phyloP scores from a whole-genome alignment of 2,888 invertebrate species.

The Trissolcus japonicus region DNA sequence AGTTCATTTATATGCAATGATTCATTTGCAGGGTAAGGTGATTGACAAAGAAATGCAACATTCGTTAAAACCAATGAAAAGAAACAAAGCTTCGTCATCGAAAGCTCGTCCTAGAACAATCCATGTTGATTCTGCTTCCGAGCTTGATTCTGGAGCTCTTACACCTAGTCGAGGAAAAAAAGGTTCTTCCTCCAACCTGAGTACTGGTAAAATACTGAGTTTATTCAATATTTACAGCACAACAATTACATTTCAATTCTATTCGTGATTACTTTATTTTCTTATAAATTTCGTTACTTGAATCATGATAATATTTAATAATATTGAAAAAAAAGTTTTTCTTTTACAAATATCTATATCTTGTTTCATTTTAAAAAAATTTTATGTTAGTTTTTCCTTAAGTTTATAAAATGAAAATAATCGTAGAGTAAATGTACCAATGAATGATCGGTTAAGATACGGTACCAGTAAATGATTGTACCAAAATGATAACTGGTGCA shows the following conservation, averaged over 20 bases:
- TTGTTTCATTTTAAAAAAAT: too few relatives aligned
- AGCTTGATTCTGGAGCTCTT: constrained; percentile 86
- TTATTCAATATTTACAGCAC: background rate
- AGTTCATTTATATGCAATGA: background rate
- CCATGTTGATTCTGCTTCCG: constrained; percentile 89
- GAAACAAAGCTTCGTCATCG: constrained; percentile 79
- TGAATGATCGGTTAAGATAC: too few relatives aligned
- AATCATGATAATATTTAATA: too few relatives aligned
- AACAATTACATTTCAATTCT: constrained; percentile 3
- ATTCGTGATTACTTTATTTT: too few relatives aligned
- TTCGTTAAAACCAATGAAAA: constrained; percentile 80
- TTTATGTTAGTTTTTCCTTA: too few relatives aligned
- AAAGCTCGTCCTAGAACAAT: constrained; percentile 93
- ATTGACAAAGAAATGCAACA: constrained; percentile 84
- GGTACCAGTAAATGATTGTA: too few relatives aligned
- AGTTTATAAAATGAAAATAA: too few relatives aligned
- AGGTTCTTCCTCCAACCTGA: constrained; percentile 87
- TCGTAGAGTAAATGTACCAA: too few relatives aligned
- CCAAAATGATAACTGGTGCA: too few relatives aligned
- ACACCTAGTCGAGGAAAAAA: constrained; percentile 85
- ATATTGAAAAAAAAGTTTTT: too few relatives aligned
- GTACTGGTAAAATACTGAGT: constrained; percentile 80
- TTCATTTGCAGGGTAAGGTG: constrained; percentile 82
- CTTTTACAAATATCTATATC: too few relatives aligned
- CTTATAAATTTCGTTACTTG: too few relatives aligned